phyloP scores from a whole-genome alignment of 1,140 invertebrate species.

The Steinernema feltiae region DNA sequence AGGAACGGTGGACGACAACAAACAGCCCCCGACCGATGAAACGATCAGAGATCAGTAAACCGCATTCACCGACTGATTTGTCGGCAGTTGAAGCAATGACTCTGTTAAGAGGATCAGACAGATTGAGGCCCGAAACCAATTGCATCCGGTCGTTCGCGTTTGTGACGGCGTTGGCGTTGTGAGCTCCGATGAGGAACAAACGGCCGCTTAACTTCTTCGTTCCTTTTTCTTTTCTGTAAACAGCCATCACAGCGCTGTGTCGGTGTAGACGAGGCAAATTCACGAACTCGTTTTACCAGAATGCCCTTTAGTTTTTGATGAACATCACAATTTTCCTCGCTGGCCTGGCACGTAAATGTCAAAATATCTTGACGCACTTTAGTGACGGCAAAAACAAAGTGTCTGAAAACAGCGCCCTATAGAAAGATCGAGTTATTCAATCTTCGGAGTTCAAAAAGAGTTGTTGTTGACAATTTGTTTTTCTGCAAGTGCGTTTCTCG shows the following conservation, averaged over 20 bases:
- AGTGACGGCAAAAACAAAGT: neutral
- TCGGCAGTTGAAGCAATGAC: neutral
- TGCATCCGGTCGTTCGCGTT: neutral
- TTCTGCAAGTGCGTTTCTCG: neutral
- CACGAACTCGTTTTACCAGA: constrained; percentile 13
- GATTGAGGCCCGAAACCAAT: no score
- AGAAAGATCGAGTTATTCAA: neutral
- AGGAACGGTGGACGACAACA: neutral
- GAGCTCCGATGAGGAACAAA: neutral
- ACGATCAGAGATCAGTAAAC: neutral
- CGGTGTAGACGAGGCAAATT: neutral
- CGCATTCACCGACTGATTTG: neutral
- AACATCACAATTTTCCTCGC: neutral
- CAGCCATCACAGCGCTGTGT: neutral
- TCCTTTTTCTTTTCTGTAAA: neutral
- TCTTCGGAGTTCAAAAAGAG: neutral
- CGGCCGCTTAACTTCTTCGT: neutral
- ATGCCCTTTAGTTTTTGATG: neutral
- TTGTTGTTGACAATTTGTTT: neutral
- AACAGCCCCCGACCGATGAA: neutral
- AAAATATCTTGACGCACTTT: neutral
- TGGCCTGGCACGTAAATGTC: neutral
- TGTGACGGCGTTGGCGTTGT: neutral
- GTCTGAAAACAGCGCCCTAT: neutral
- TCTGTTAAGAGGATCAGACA: neutral